Base-by-base conservation (phyloP, 2,113 vertebrate genomes). In the Pseudorasbora parva region DNA sequence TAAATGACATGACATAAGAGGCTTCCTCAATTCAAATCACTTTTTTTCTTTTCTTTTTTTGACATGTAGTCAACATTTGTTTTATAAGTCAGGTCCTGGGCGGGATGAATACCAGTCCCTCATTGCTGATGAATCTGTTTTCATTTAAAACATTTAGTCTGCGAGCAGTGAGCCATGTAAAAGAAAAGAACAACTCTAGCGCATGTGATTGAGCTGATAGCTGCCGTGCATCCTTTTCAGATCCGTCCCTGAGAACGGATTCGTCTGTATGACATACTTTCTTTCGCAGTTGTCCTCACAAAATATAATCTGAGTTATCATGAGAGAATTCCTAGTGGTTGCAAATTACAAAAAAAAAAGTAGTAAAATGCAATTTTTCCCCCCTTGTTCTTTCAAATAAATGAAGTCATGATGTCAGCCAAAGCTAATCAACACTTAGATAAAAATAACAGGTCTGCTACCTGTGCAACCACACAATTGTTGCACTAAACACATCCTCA, bases 111-210 rank as follows among this genome's bases (percentile, higher is more conserved):
- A 21, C 25, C 82, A 80, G 69, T 62, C 37, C 41, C 21, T 80
- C 37, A 15, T 30, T 86, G 81, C 78, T 78, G 51, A 84, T 84
- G 60, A 82, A 81, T 78, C 79, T 86, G 84, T 81, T 82, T 77
- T 77, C 74, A 82, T 78, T 82, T 76, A 23, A 72, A 69, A 74
- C 76, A 59, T 82, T 82, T 82, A 80, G 73, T 85, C 84, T 85
- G 71, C 7, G 81, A 69, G 49, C 81, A 75, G 45, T 59, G 78
- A 85, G 51, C 59, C 83, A 74, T 87, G 86, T 73, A 56, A 74
- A 75, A 80, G 80, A 74, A 68, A 83, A 85, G 62, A 69, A 81
- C 69, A 78, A 71, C 79, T 71, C 30, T 59, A 74, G 60, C 27
- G 56, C 79, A 77, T 47, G 49, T 30, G 59, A 41, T 19, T 15